phyloP scores from a whole-genome alignment of 1,140 invertebrate genomes.

The Drosophila oshimai region DNA sequence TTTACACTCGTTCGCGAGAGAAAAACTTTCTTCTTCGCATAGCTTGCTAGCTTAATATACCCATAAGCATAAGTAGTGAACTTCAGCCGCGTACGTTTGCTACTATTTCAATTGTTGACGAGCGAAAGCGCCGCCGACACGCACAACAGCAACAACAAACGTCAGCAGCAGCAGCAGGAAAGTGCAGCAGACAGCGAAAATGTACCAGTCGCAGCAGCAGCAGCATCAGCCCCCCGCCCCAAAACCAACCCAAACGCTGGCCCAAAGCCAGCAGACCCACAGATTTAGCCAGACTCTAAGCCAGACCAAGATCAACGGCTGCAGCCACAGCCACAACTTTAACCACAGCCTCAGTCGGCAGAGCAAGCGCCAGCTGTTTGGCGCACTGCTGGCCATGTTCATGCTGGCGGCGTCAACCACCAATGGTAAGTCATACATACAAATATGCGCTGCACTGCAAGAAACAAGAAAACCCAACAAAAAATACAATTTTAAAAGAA shows the following conservation, averaged over 20 bases:
- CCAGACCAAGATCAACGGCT: constrained; percentile 14
- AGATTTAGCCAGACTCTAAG: constrained; percentile 19
- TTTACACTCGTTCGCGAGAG: constrained; percentile 14
- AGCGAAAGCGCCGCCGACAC: constrained; percentile 81
- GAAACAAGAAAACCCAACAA: not conserved
- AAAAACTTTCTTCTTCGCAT: constrained; percentile 66
- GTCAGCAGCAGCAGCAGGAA: constrained; percentile 23
- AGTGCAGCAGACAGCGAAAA: constrained; percentile 69
- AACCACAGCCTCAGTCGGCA: constrained; percentile 17
- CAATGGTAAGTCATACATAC: constrained; percentile 61
- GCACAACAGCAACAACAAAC: constrained; percentile 36
- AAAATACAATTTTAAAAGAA: not conserved
- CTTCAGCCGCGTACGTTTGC: constrained; percentile 52
- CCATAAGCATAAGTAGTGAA: constrained; percentile 53
- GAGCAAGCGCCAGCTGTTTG: constrained; percentile 66
- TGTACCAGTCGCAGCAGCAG: constrained; percentile 50
- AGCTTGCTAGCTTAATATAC: too few relatives aligned
- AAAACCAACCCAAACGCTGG: constrained; percentile 3
- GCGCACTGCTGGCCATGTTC: constrained; percentile 57
- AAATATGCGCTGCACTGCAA: constrained; percentile 1
- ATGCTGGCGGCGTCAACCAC: constrained; percentile 58
- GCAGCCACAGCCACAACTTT: not conserved
- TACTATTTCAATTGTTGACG: constrained; percentile 82
- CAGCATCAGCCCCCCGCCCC: constrained; percentile 3
- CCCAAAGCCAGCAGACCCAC: constrained; percentile 7